phyloP scores from a whole-genome alignment of 2,797 vertebrate species.

The Vespertilio murinus region DNA sequence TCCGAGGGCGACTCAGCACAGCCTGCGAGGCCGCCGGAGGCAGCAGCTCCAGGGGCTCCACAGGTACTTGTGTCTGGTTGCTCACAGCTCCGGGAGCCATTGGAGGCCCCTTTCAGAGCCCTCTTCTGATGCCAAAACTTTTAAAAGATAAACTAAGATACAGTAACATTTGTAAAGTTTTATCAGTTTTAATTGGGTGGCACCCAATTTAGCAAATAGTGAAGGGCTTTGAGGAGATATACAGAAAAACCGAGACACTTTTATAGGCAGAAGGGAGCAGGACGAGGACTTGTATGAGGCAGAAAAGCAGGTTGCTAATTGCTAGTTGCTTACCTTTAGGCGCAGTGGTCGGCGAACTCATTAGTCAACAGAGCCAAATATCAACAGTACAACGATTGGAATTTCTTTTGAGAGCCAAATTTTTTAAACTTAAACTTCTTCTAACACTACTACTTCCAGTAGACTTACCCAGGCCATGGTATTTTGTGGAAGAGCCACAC shows the following conservation, averaged over 20 bases:
- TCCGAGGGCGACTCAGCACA: neutral
- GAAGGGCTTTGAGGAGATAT: neutral
- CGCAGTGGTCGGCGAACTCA: too few relatives aligned
- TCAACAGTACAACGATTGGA: too few relatives aligned
- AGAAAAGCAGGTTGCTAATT: neutral
- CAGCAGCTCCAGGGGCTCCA: rapidly evolving
- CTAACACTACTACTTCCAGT: too few relatives aligned
- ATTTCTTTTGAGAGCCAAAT: too few relatives aligned
- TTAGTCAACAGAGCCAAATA: too few relatives aligned
- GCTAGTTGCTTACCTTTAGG: neutral
- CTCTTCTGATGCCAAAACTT: neutral
- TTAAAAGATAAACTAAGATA: neutral
- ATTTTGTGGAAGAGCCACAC: too few relatives aligned
- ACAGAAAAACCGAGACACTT: neutral
- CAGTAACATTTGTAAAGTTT: neutral
- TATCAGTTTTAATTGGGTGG: neutral
- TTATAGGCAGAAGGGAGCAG: neutral
- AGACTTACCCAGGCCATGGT: too few relatives aligned
- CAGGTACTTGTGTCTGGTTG: neutral
- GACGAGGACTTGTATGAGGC: neutral
- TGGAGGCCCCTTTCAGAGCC: too few relatives aligned
- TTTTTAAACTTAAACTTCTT: too few relatives aligned
- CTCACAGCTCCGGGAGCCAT: neutral
- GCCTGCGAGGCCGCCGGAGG: neutral
- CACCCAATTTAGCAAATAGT: neutral